These are phyloP conservation scores for Rhyacichthys aspro DNA, from an alignment of 2,797 vertebrate genomes.

Conservation along the genomic window DNA sequence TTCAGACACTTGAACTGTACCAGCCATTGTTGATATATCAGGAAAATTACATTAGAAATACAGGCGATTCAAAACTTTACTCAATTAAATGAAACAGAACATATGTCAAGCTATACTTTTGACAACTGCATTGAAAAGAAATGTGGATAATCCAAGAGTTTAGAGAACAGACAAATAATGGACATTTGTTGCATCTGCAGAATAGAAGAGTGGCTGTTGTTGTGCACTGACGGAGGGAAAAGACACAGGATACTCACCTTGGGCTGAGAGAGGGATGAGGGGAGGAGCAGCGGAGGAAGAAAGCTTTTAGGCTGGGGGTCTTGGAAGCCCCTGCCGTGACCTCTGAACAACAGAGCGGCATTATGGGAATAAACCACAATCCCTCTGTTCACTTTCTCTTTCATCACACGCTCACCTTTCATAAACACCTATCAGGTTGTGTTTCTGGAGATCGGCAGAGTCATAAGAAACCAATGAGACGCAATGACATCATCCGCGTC, in stretches of 20 bases:
- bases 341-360: constrained; percentile 34
- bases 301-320: constrained; percentile 44
- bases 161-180: too few species aligned
- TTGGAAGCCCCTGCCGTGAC: constrained; percentile 27
- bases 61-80: too few species aligned
- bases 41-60: too few species aligned
- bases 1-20: too few species aligned
- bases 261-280: constrained; percentile 23
- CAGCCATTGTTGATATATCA: too few species aligned
- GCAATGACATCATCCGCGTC: constrained; percentile 30
- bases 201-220: constrained; percentile 24
- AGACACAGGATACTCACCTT: constrained; percentile 56
- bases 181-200: too few species aligned
- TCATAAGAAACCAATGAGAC: constrained; percentile 23
- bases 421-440: constrained; percentile 53
- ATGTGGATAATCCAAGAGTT: too few species aligned
- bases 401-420: constrained; percentile 37
- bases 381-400: constrained; percentile 32
- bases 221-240: constrained; percentile 22
- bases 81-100: too few species aligned
- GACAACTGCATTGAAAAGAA: too few species aligned
- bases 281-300: constrained; percentile 26
- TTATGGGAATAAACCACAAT: constrained; percentile 42
- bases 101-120: too few species aligned
- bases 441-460: constrained; percentile 16